Percentiles rank a stretch among this genome's conserved stretches.
Evolutionary conservation across 2,888 invertebrate genomes (phyloP).

Genomic region (Epirrhoe alternata): DNA sequence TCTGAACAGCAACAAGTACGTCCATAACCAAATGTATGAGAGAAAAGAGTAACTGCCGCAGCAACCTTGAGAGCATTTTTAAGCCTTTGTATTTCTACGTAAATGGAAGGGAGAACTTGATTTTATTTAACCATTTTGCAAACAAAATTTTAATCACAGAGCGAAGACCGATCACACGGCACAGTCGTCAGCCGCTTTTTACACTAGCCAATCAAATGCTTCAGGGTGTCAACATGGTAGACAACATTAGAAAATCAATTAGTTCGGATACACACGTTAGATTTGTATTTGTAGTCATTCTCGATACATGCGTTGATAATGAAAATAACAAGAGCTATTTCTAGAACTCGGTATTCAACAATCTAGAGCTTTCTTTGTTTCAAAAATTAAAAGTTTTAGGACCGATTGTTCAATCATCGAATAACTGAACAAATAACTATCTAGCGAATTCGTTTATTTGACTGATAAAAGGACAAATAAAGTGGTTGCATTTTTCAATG

Average conservation of each 20-base stretch:
- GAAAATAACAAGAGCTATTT: too few species aligned
- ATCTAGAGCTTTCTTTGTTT: too few species aligned
- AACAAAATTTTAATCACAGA: slow-evolving; percentile 50
- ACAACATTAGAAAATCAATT: slow-evolving; percentile 60
- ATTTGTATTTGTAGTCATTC: too few species aligned
- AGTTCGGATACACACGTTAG: slow-evolving; percentile 21
- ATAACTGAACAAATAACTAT: too few species aligned
- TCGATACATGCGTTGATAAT: too few species aligned
- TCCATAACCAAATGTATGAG: slow-evolving; percentile 73
- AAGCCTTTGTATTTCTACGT: slow-evolving; percentile 41
- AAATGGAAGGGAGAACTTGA: slow-evolving; percentile 42
- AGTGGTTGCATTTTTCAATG: too few species aligned
- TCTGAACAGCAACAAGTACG: slow-evolving; percentile 79
- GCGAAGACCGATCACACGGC: slow-evolving; percentile 63
- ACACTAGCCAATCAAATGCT: slow-evolving; percentile 77
- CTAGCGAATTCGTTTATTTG: too few species aligned
- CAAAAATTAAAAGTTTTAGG: too few species aligned
- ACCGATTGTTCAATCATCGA: too few species aligned
- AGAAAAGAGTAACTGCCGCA: slow-evolving; percentile 70
- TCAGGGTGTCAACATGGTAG: slow-evolving; percentile 64
- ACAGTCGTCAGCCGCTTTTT: slow-evolving; percentile 71
- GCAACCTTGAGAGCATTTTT: slow-evolving; percentile 71
- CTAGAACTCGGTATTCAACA: too few species aligned
- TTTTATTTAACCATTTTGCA: slow-evolving; percentile 32
- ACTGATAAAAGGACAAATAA: too few species aligned